A percentile compares a stretch with the other conserved stretches of the same genome.
phyloP scores from a whole-genome alignment of 1,140 invertebrate species.

The Neodiprion lecontei region DNA sequence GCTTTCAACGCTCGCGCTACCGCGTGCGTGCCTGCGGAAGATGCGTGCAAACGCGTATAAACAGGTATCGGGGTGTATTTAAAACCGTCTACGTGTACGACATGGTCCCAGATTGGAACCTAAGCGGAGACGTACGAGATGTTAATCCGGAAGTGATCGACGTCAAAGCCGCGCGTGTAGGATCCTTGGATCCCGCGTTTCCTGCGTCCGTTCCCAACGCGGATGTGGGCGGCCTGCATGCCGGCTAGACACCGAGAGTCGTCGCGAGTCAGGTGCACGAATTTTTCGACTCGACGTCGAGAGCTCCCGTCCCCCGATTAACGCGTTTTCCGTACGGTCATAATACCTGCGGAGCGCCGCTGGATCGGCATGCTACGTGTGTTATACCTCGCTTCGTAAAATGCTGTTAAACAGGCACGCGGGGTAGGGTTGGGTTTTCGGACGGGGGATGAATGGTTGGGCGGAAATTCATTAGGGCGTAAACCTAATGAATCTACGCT shows the following conservation, averaged over 20 bases:
- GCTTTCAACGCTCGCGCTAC: not conserved
- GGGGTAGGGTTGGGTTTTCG: too few species aligned
- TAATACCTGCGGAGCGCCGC: not conserved
- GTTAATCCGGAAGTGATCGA: constrained; percentile 11
- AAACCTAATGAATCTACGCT: not conserved
- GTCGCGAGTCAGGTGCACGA: not conserved
- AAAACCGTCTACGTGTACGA: not conserved
- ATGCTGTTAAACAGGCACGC: too few species aligned
- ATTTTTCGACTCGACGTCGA: not conserved
- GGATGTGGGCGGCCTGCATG: not conserved
- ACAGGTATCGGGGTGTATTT: not conserved
- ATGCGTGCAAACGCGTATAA: not conserved
- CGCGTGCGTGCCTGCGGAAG: not conserved
- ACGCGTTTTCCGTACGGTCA: not conserved
- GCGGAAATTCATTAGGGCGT: not conserved
- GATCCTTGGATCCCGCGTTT: not conserved
- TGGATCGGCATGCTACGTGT: not conserved
- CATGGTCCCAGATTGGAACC: not conserved
- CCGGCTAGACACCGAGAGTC: not conserved
- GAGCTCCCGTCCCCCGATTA: not conserved
- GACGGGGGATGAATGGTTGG: too few species aligned
- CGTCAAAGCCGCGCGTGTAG: not conserved
- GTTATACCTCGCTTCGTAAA: not conserved
- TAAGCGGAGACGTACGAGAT: not conserved
- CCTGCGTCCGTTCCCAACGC: not conserved